Evolutionary conservation across 2,888 invertebrate species (phyloP), one percentile per base, ranked within the genome.

Genomic region (Callyntrura guangdongensis): DNA sequence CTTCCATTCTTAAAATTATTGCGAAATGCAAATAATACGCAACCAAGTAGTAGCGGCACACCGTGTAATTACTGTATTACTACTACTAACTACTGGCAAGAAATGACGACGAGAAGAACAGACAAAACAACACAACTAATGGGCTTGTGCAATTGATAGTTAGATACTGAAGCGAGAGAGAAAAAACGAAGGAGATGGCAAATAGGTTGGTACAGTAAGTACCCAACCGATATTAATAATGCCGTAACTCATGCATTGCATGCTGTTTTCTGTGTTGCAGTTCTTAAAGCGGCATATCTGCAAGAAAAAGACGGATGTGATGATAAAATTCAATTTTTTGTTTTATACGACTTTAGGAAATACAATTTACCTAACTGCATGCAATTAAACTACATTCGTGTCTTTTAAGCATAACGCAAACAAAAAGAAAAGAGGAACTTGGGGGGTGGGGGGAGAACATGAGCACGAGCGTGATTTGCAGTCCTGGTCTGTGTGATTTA

Each of bases 311-410:
- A 77, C 47, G 36, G 8, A n/a, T 17, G 25, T 61, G 61, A 69
- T 45, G 17, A 72, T 72, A 45, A 45, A 20, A 20, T 79, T 25
- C 25, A 56, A 49, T 49, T 25, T 49, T 20, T 77, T 36, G 17
- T 79, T 79, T 79, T 79, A 79, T 79, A 79, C 56, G 79, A 79
- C 56, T 79, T 79, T 79, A 59, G 79, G 79, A 79, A 79, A 79
- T 14, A 27, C 56, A 53, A 8, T 25, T 27, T 25, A 74, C 47
- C 72, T 25, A 72, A 20, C 20, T 47, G 17, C 27, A 14, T n/a
- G 14, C 77, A 53, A 77, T 77, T 77, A 77, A 59, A 53, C 17
- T 56, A 59, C 9, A 53, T 47, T n/a, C 14, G 20, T 9, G 9
- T 53, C 3, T 25, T 8, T 56, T 25, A 6, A 53, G 3, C n/a